Evolutionary conservation across 2,113 vertebrate genomes (phyloP).

Genomic region (Microcebus murinus): DNA sequence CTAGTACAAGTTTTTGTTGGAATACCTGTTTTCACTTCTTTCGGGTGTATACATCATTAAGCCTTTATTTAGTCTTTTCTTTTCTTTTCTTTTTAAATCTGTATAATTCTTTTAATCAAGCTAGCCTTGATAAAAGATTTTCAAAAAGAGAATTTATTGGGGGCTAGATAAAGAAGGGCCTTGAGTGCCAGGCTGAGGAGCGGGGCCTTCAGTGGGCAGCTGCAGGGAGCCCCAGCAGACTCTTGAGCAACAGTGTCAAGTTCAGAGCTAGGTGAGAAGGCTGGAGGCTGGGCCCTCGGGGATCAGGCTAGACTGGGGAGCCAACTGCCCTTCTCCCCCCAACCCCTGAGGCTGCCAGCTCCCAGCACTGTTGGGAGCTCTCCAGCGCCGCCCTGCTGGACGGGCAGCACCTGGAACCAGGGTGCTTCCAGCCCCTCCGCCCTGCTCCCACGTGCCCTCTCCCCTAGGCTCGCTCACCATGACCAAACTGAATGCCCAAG

Average conservation of each 20-base stretch:
- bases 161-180: not conserved
- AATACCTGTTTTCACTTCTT: not conserved
- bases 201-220: not conserved
- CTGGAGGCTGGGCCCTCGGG: not conserved
- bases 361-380: not conserved
- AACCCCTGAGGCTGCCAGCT: not conserved
- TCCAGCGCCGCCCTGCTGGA: not conserved
- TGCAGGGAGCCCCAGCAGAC: not conserved
- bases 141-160: not conserved
- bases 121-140: not conserved
- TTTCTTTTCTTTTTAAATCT: no score
- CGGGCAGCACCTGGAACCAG: not conserved
- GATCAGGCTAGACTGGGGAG: not conserved
- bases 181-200: not conserved
- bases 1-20: not conserved
- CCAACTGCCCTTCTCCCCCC: no score
- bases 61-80: not conserved
- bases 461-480: conserved; percentile 79
- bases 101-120: not conserved
- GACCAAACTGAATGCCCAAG: conserved; percentile 85
- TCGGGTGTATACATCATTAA: not conserved
- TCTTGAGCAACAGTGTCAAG: not conserved
- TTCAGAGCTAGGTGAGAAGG: not conserved
- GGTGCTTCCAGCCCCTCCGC: not conserved
- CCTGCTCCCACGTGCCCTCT: not conserved